Evolutionary conservation across 2,888 invertebrate species (phyloP).

Genomic region (Electrophaes corylata): DNA sequence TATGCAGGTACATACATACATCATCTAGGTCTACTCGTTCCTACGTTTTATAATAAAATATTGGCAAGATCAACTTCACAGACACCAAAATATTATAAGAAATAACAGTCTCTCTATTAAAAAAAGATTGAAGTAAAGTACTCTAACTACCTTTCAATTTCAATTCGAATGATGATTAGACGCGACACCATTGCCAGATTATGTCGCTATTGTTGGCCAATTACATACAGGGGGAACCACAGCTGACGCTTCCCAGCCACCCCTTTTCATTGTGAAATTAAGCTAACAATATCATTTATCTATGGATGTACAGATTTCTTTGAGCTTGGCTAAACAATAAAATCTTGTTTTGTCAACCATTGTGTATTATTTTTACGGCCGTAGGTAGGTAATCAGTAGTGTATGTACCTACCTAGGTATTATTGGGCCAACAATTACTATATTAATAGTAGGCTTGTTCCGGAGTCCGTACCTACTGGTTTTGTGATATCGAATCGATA

Average conservation of each 20-base stretch:
- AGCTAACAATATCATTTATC: conserved; percentile 43
- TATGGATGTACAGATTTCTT: conserved; percentile 34
- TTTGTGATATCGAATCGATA: too few species aligned
- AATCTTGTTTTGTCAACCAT: conserved; percentile 9
- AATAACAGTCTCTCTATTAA: conserved; percentile 1
- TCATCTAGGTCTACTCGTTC: too few species aligned
- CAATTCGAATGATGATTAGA: conserved; percentile 72
- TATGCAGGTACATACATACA: too few species aligned
- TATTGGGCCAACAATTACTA: too few species aligned
- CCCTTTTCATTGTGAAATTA: conserved; percentile 42
- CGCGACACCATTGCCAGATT: conserved; percentile 73
- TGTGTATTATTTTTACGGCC: background rate
- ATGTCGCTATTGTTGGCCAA: conserved; percentile 66
- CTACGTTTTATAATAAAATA: too few species aligned
- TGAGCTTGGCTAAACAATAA: conserved; percentile 38
- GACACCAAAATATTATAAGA: too few species aligned
- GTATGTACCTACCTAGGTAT: too few species aligned
- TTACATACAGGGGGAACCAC: conserved; percentile 61
- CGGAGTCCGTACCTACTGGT: too few species aligned
- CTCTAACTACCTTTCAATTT: conserved; percentile 50
- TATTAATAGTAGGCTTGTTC: too few species aligned
- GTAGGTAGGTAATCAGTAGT: too few species aligned
- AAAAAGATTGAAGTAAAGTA: conserved; percentile 4
- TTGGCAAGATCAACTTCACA: too few species aligned
- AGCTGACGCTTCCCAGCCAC: conserved; percentile 63